Percentiles rank a stretch among this genome's conserved stretches.
Evolutionary conservation across 2,797 vertebrate genomes (phyloP).

Genomic region (Eospalax fontanierii): DNA sequence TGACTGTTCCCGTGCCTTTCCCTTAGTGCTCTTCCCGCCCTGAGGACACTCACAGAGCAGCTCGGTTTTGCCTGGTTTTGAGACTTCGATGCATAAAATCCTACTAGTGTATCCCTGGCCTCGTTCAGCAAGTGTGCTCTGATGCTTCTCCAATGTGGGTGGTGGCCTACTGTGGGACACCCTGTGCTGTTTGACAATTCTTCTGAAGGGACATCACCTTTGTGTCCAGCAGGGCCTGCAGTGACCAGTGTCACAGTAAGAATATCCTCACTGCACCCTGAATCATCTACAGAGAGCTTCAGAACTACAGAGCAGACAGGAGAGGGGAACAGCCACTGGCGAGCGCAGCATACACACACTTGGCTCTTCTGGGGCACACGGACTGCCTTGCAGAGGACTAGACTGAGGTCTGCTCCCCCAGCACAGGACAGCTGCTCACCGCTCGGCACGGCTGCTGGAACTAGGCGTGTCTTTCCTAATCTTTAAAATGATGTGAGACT

Average conservation of each 20-base stretch:
- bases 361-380: not conserved
- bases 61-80: not conserved
- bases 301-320: not conserved
- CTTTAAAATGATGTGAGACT: not conserved
- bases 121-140: not conserved
- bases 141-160: accelerated
- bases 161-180: accelerated
- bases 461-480: not conserved
- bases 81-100: accelerated
- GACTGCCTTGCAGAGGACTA: too few relatives aligned
- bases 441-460: not conserved
- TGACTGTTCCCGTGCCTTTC: accelerated
- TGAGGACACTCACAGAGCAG: not conserved
- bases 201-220: accelerated
- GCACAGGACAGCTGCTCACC: accelerated
- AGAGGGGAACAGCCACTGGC: too few relatives aligned
- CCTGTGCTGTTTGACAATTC: accelerated
- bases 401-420: accelerated
- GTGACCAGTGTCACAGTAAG: not conserved
- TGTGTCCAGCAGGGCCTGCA: not conserved
- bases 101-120: not conserved
- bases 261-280: not conserved
- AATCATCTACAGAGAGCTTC: not conserved
- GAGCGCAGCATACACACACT: accelerated
- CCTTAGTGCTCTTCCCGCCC: not conserved